Evolutionary conservation across 2,797 vertebrate genomes (phyloP), one percentile per base, ranked within the genome.

Genomic region (Eidolon dupreanum): DNA sequence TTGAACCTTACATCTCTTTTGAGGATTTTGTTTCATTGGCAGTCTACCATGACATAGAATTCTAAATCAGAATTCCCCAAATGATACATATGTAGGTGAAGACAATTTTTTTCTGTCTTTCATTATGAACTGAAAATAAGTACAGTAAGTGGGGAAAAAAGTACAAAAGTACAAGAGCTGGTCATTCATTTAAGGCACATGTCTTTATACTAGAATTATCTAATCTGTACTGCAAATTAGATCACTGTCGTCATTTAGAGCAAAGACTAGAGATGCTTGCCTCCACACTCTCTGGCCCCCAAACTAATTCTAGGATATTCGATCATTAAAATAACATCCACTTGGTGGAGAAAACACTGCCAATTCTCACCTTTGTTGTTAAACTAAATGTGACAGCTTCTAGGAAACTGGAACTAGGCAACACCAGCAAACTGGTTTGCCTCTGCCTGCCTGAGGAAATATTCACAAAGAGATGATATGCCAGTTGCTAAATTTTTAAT

Each of bases 21-120:
- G 19, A 96, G 16, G 41, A 65, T 59, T 83, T 65, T 61, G 16
- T 86, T 83, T 89, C 68, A 17, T 26, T 24, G 26, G 26, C 16
- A 93, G 17, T 53, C 59, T 68, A 41, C 68, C 66, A 55, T 33
- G 26, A 33, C 38, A 59, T 28, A 33, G 22, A 89, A 24, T 84
- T 87, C 46, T 87, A 49, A 86, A 66, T 81, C 31, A 57, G 81
- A 89, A 73, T 63, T 89, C 55, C 93, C 65, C 53, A 94, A 81
- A 82, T 63, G 53, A 86, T 7, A 38, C 11, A n/a, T 1, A 36
- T 4, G 2, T n/a, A 92, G 11, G 19, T 31, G 22, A 87, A 89
- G 31, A 17, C 28, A 38, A 51, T 36, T 63, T 75, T 70, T 92
- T 91, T 53, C 65, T 79, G 3, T 65, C 22, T 26, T 85, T 93